A percentile compares a stretch with the other conserved stretches of the same genome.
Conservation (phyloP, 2,113 vertebrate species). For the Forbesichthys agassizii region DNA sequence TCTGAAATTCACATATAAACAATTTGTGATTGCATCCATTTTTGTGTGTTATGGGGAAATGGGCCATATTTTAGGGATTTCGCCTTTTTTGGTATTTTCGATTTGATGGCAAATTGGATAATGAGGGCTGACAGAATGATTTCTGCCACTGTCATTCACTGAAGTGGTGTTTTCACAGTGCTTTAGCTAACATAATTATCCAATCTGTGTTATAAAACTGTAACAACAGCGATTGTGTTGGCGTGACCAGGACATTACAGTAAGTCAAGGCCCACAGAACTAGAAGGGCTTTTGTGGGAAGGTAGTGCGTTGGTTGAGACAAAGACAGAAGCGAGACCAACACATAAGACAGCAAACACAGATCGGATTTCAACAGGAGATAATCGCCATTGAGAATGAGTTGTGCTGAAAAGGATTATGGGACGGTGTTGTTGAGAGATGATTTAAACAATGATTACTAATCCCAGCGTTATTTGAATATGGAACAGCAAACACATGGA, state of each 20-base stretch:
- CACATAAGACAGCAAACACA: too few species aligned
- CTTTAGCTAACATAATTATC: slow-evolving; percentile 6
- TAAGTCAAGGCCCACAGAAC: too few species aligned
- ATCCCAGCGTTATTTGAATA: slow-evolving; percentile 53
- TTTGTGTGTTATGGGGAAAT: slow-evolving; percentile 45
- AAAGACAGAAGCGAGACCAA: too few species aligned
- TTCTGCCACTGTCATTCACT: slow-evolving; percentile 25
- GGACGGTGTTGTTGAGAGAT: slow-evolving; percentile 36
- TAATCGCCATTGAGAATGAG: not conserved
- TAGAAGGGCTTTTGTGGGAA: too few species aligned
- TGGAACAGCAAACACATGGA: slow-evolving; percentile 60
- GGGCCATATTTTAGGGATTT: slow-evolving; percentile 22
- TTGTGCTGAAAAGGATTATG: slow-evolving; percentile 25
- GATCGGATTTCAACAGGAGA: too few species aligned
- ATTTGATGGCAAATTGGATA: slow-evolving; percentile 46
- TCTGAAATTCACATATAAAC: too few species aligned
- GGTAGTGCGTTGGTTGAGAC: too few species aligned
- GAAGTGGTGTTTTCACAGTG: slow-evolving; percentile 25
- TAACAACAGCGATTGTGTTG: too few species aligned
- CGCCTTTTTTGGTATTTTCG: slow-evolving; percentile 13
- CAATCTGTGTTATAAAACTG: too few species aligned
- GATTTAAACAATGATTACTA: slow-evolving; percentile 59
- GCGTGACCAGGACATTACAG: too few species aligned
- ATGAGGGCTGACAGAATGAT: slow-evolving; percentile 24
- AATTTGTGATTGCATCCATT: not conserved